These are phyloP conservation scores for Meteorus cinctellus DNA, from an alignment of 2,888 invertebrate genomes.

Conservation along the genomic window DNA sequence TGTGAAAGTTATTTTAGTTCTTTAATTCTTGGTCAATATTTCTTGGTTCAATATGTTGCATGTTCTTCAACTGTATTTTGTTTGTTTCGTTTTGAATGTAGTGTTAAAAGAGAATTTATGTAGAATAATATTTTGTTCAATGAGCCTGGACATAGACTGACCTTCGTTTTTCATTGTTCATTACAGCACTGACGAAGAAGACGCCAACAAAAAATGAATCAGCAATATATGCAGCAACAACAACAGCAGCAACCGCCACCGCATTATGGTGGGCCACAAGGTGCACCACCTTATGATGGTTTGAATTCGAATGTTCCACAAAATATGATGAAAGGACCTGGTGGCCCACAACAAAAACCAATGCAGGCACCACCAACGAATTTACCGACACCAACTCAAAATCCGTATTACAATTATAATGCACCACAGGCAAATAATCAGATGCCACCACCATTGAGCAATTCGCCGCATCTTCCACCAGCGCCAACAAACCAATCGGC, in stretches of 20 bases:
- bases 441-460: constrained; percentile 56
- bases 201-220: constrained; percentile 71
- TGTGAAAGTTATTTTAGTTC: neutral
- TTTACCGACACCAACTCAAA: constrained; percentile 55
- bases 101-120: no score
- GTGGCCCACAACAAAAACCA: constrained; percentile 54
- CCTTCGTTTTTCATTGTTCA: no score
- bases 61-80: neutral
- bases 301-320: constrained; percentile 60
- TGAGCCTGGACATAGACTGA: no score
- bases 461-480: constrained; percentile 54
- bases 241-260: constrained; percentile 53
- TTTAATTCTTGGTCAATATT: constrained; percentile 24
- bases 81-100: no score
- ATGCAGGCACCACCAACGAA: constrained; percentile 59
- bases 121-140: neutral
- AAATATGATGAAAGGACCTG: constrained; percentile 51
- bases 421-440: constrained; percentile 55
- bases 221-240: constrained; percentile 73
- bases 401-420: constrained; percentile 61
- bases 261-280: constrained; percentile 55
- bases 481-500: constrained; percentile 56
- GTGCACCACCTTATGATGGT: constrained; percentile 58
- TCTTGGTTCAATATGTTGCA: constrained; percentile 47
- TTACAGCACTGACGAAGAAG: no score